Evolutionary conservation across 1,140 invertebrate genomes (phyloP).

Genomic region (Bursaphelenchus mucronatus): DNA sequence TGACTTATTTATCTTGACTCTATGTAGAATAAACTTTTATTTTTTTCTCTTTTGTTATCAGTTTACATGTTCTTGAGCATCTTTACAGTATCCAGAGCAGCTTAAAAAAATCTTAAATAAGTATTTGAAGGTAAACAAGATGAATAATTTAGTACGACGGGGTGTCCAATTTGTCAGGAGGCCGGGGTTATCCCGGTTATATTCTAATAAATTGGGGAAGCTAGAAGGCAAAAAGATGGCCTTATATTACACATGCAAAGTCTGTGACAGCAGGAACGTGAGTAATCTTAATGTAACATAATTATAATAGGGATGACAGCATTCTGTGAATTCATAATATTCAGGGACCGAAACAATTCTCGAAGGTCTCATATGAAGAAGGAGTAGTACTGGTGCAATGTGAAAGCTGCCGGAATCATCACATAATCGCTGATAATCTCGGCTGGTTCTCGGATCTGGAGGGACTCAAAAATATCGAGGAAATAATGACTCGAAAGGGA

Average conservation of each 20-base stretch:
- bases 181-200: slow-evolving; percentile 12
- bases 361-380: slow-evolving; percentile 63
- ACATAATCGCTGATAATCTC: slow-evolving; percentile 65
- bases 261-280: slow-evolving; percentile 53
- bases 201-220: slow-evolving; percentile 13
- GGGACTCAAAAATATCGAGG: slow-evolving; percentile 64
- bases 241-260: slow-evolving; percentile 57
- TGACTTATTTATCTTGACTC: no score
- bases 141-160: slow-evolving; percentile 5
- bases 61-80: no score
- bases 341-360: slow-evolving; percentile 63
- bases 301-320: slow-evolving; percentile 7
- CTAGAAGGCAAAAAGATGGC: slow-evolving; percentile 30
- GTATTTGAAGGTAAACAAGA: slow-evolving; percentile 2
- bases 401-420: slow-evolving; percentile 60
- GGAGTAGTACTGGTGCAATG: slow-evolving; percentile 64
- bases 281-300: slow-evolving; percentile 4
- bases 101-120: no score
- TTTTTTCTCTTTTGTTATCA: no score
- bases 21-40: no score
- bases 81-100: no score
- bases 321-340: slow-evolving; percentile 21
- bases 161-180: slow-evolving; percentile 10
- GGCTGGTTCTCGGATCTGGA: slow-evolving; percentile 64
- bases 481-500: slow-evolving; percentile 63